These are phyloP conservation scores for Cryptotermes secundus DNA, from an alignment of 1,140 invertebrate genomes.

Conservation along the genomic window DNA sequence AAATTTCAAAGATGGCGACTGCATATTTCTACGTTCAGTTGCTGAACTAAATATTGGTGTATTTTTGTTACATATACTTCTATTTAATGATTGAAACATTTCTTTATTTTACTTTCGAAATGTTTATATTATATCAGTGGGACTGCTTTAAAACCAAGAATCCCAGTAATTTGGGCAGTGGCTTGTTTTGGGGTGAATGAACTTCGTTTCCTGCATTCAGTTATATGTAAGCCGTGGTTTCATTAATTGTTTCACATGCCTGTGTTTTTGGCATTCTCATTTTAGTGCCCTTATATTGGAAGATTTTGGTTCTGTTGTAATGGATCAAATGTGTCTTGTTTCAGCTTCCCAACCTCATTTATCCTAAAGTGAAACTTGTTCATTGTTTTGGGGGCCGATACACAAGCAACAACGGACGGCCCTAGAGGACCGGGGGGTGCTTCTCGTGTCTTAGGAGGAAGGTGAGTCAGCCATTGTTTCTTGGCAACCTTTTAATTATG, in stretches of 20 bases:
- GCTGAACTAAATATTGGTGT: too few species aligned
- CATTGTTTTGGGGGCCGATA: slow-evolving; percentile 48
- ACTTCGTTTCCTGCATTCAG: not conserved
- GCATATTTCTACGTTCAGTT: not conserved
- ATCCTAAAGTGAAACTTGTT: slow-evolving; percentile 29
- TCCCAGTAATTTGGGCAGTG: not conserved
- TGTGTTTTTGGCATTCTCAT: not conserved
- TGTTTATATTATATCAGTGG: too few species aligned
- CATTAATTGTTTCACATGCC: not conserved
- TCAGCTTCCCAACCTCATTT: slow-evolving; percentile 29
- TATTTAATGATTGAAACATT: not conserved
- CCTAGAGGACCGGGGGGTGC: slow-evolving; percentile 94
- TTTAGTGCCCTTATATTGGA: not conserved
- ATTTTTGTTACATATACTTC: not conserved
- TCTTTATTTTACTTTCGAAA: not conserved
- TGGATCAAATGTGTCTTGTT: not conserved
- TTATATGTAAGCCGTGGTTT: not conserved
- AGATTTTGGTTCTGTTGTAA: not conserved
- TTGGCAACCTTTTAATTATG: not conserved
- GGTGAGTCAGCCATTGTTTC: slow-evolving; percentile 55
- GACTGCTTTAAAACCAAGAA: too few species aligned
- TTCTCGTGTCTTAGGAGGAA: slow-evolving; percentile 97
- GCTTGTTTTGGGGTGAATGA: not conserved
- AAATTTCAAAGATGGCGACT: slow-evolving; percentile 6
- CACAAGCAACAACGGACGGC: slow-evolving; percentile 88